These are phyloP conservation scores for Gulo gulo DNA, from an alignment of 2,113 vertebrate species.

Conservation along the genomic window DNA sequence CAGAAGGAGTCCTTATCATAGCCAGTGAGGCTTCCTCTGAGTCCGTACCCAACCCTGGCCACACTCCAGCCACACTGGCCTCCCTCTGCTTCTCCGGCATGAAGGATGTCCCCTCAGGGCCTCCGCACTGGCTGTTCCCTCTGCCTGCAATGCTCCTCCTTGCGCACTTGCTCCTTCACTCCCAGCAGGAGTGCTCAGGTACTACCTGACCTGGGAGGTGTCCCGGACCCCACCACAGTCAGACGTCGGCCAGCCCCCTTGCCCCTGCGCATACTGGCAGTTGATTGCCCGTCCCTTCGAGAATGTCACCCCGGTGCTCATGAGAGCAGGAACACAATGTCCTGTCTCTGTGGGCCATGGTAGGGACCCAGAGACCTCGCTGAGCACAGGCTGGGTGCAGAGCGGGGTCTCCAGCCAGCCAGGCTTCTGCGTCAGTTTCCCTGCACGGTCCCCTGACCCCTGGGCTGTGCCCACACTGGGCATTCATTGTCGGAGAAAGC, in stretches of 20 bases:
- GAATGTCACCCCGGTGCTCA: accelerated
- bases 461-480: not conserved
- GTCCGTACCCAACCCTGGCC: accelerated
- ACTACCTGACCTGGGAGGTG: not conserved
- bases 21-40: not conserved
- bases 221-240: accelerated
- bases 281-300: not conserved
- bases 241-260: accelerated
- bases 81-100: accelerated
- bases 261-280: accelerated
- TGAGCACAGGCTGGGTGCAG: not conserved
- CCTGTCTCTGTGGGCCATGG: accelerated
- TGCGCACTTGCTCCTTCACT: not conserved
- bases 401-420: not conserved
- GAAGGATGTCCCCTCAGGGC: accelerated
- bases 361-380: not conserved
- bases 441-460: not conserved
- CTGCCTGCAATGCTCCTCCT: not conserved
- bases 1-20: accelerated
- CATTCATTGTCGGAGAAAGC: too few relatives aligned
- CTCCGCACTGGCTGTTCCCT: not conserved
- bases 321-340: accelerated
- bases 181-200: not conserved
- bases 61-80: not conserved
- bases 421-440: not conserved